Base-by-base conservation (phyloP, 1,140 invertebrate genomes). In the Liolophura sinensis region DNA sequence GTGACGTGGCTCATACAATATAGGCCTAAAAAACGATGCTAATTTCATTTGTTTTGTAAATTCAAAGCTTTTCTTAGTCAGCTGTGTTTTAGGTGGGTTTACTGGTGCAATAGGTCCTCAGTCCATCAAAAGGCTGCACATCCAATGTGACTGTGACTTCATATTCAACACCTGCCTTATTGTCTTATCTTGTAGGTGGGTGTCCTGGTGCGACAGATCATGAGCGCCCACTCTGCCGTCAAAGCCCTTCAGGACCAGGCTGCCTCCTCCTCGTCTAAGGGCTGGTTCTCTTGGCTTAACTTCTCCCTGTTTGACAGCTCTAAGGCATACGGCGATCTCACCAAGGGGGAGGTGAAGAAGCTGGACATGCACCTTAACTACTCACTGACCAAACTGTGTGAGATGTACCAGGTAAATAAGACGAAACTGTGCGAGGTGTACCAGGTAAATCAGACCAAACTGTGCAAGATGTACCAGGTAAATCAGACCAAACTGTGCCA, bases 401-500 rank as follows among this genome's bases (percentile, higher is more conserved):
- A 25, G 31, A 61, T 78, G 12, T 78, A 71, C 65, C 54, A 67
- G 47, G 76, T 78, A 50, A 68, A 70, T 48, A 50, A 5, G 14
- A 60, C 15, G 15, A 4, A 49, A 12, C n/a, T n/a, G n/a, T n/a
- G n/a, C n/a, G n/a, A n/a, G n/a, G n/a, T n/a, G n/a, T n/a, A n/a
- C n/a, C n/a, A n/a, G n/a, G n/a, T n/a, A n/a, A n/a, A n/a, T n/a
- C n/a, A n/a, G n/a, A n/a, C n/a, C n/a, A n/a, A n/a, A n/a, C n/a
- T n/a, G n/a, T n/a, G n/a, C n/a, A n/a, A n/a, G n/a, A n/a, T n/a
- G n/a, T n/a, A n/a, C n/a, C n/a, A n/a, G n/a, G n/a, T n/a, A n/a
- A n/a, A n/a, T n/a, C n/a, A n/a, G n/a, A n/a, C n/a, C n/a, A n/a
- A n/a, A n/a, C n/a, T n/a, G n/a, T n/a, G n/a, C n/a, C n/a, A n/a